Evolutionary conservation across 2,797 vertebrate species (phyloP).

Genomic region (Perodicticus potto): DNA sequence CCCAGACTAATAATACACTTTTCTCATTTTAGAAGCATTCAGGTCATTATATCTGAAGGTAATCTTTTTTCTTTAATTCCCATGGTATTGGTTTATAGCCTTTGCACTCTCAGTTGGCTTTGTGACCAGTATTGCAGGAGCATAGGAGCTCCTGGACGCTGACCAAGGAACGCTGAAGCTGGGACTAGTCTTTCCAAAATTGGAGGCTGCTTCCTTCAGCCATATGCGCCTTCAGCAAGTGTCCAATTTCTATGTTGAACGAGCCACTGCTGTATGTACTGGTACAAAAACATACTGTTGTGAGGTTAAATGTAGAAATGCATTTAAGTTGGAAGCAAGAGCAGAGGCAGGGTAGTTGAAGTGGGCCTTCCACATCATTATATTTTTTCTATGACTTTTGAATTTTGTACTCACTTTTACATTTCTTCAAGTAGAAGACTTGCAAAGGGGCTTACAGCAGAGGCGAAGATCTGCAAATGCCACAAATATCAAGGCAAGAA

Average conservation of each 20-base stretch:
- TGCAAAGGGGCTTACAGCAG: not conserved
- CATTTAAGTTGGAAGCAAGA: not conserved
- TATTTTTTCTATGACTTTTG: slow-evolving; percentile 11
- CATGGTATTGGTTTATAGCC: not conserved
- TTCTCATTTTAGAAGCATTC: not conserved
- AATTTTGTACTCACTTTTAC: not conserved
- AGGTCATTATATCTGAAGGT: not conserved
- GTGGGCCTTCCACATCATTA: not conserved
- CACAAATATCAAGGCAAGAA: slow-evolving; percentile 31
- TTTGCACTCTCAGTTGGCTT: not conserved
- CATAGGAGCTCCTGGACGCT: not conserved
- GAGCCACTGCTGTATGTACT: not conserved
- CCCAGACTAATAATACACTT: not conserved
- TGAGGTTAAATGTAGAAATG: not conserved
- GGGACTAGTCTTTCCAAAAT: not conserved
- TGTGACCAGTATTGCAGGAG: not conserved
- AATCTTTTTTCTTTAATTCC: not conserved
- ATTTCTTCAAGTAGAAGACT: not conserved
- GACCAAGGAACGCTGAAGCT: not conserved
- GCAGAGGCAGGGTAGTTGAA: not conserved
- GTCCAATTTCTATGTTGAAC: not conserved
- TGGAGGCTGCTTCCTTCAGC: not conserved
- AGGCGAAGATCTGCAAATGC: not conserved
- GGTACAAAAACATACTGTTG: not conserved
- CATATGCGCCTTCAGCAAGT: not conserved